phyloP scores from a whole-genome alignment of 2,797 vertebrate species.

The Sternotherus odoratus region DNA sequence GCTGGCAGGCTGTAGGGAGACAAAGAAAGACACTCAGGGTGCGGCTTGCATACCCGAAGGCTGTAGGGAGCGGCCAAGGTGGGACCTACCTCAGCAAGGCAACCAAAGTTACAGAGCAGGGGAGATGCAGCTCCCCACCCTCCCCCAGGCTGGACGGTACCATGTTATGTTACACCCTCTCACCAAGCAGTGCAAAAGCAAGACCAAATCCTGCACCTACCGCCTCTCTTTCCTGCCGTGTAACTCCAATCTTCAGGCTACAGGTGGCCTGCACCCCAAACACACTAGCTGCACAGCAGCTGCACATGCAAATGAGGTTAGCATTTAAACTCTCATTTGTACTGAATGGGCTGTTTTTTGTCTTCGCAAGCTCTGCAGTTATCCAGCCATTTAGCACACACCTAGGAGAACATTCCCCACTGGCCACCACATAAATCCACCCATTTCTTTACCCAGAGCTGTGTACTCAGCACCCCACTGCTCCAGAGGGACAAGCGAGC shows the following conservation, averaged over 20 bases:
- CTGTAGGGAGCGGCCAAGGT: no score
- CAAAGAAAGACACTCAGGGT: no score
- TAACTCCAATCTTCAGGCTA: accelerated
- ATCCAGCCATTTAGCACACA: accelerated
- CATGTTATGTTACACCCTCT: neutral
- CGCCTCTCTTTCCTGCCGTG: neutral
- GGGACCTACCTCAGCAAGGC: no score
- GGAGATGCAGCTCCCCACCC: no score
- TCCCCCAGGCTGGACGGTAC: no score
- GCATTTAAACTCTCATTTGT: accelerated
- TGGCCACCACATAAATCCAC: no score
- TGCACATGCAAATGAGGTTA: accelerated
- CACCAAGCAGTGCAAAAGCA: neutral
- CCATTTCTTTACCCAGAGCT: accelerated
- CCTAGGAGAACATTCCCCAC: accelerated
- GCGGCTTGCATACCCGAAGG: no score
- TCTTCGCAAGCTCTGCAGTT: neutral
- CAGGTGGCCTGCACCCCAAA: accelerated
- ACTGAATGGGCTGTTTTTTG: accelerated
- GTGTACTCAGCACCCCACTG: accelerated
- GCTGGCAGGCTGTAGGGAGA: no score
- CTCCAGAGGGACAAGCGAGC: neutral
- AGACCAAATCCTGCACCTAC: neutral
- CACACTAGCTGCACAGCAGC: no score
- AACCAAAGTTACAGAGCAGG: no score